Percentiles rank a stretch among this genome's conserved stretches.
These are phyloP conservation scores for Diprion similis DNA, from an alignment of 1,140 invertebrate genomes.

Conservation along the genomic window DNA sequence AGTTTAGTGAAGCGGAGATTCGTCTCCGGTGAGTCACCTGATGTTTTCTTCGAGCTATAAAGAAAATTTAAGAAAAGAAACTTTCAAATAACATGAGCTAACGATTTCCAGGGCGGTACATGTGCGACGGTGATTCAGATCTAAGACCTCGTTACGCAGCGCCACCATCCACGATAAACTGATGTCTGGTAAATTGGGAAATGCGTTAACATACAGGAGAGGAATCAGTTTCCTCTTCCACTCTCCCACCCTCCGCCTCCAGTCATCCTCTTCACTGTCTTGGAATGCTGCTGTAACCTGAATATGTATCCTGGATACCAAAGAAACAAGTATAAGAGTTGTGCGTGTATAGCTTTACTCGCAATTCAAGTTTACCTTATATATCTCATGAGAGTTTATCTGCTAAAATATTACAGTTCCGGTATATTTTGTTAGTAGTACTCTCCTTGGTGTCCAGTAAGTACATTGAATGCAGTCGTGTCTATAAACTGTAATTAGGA, in stretches of 20 bases:
- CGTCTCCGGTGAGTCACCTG: constrained; percentile 78
- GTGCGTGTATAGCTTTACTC: not conserved
- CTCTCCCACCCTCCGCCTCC: not conserved
- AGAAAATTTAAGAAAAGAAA: not conserved
- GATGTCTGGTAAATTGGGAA: constrained; percentile 33
- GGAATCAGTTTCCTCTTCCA: too few relatives aligned
- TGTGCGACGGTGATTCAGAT: constrained; percentile 85
- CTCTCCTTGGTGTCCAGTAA: too few relatives aligned
- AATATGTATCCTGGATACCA: constrained; percentile 3
- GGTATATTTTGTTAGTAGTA: too few relatives aligned
- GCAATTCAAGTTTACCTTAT: too few relatives aligned
- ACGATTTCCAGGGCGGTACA: constrained; percentile 75
- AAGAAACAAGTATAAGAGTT: not conserved
- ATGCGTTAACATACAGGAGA: too few relatives aligned
- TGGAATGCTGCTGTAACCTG: not conserved
- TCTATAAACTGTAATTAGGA: too few relatives aligned
- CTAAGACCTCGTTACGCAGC: constrained; percentile 54
- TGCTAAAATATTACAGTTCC: too few relatives aligned
- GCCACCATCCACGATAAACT: constrained; percentile 53
- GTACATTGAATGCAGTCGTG: too few relatives aligned
- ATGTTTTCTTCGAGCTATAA: not conserved
- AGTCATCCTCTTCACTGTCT: not conserved
- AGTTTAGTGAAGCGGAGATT: constrained; percentile 94
- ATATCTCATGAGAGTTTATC: too few relatives aligned
- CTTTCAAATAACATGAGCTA: not conserved